Percentiles rank a stretch among this genome's conserved stretches.
phyloP scores from a whole-genome alignment of 1,140 invertebrate species.

The Drosophila kanapiae region DNA sequence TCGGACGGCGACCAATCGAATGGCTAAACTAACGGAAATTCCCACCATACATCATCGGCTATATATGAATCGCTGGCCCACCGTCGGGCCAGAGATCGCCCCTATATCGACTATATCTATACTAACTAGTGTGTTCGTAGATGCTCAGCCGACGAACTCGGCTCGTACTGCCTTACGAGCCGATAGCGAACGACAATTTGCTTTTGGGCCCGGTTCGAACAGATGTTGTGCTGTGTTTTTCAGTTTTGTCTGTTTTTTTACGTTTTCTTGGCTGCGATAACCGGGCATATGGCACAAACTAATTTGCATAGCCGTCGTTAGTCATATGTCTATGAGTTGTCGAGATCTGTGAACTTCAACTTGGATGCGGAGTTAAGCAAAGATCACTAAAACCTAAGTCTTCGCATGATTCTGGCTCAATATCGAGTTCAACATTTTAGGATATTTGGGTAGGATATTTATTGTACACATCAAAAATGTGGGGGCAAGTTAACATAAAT shows the following conservation, averaged over 20 bases:
- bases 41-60: conserved; percentile 76
- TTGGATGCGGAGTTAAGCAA: conserved; percentile 19
- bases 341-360: conserved; percentile 46
- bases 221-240: conserved; percentile 27
- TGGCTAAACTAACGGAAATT: conserved; percentile 71
- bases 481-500: no score
- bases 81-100: conserved; percentile 29
- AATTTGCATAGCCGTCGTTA: conserved; percentile 50
- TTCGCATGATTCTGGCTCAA: background rate
- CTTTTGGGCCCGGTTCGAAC: conserved; percentile 18
- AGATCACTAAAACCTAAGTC: conserved; percentile 1
- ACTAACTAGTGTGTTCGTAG: conserved; percentile 28
- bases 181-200: conserved; percentile 24
- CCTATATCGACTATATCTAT: conserved; percentile 38
- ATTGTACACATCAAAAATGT: no score
- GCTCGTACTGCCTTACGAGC: conserved; percentile 7
- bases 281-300: conserved; percentile 49
- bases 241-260: conserved; percentile 1
- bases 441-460: no score
- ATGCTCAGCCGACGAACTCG: conserved; percentile 6
- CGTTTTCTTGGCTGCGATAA: conserved; percentile 34
- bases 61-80: conserved; percentile 55
- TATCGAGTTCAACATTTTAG: background rate
- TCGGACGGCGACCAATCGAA: conserved; percentile 49
- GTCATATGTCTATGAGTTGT: conserved; percentile 49